Evolutionary conservation across 2,113 vertebrate species (phyloP).

Genomic region (Machaerirhynchus nigripectus): DNA sequence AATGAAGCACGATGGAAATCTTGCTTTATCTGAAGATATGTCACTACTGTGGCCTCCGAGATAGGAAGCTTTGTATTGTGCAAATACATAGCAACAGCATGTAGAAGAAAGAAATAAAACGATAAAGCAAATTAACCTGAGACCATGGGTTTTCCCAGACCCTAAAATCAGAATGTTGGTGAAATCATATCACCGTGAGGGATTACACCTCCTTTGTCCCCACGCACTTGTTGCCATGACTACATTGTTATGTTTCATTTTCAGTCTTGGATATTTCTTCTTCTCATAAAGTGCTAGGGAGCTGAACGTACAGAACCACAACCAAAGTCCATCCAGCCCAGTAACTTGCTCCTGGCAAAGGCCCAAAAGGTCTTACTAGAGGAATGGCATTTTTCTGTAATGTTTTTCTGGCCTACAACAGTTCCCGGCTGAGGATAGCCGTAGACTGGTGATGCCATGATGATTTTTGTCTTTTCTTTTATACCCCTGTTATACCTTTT

Average conservation of each 20-base stretch:
- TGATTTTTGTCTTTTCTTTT: too few species aligned
- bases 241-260: not conserved
- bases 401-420: not conserved
- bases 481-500: too few species aligned
- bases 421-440: not conserved
- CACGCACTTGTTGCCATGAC: fast-evolving
- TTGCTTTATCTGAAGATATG: not conserved
- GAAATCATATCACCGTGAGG: not conserved
- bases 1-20: not conserved
- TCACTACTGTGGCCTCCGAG: not conserved
- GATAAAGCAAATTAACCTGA: not conserved
- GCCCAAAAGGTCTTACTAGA: not conserved
- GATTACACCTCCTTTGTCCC: not conserved
- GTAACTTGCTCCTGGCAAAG: not conserved
- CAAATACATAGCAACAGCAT: not conserved
- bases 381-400: not conserved
- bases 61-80: not conserved
- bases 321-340: not conserved
- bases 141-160: not conserved
- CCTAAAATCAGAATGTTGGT: not conserved
- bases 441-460: too few species aligned
- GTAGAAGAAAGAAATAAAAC: not conserved
- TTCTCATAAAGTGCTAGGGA: not conserved
- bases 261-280: not conserved
- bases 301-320: not conserved